Evolutionary conservation across 2,113 vertebrate species (phyloP).

Genomic region (Hyla sarda): DNA sequence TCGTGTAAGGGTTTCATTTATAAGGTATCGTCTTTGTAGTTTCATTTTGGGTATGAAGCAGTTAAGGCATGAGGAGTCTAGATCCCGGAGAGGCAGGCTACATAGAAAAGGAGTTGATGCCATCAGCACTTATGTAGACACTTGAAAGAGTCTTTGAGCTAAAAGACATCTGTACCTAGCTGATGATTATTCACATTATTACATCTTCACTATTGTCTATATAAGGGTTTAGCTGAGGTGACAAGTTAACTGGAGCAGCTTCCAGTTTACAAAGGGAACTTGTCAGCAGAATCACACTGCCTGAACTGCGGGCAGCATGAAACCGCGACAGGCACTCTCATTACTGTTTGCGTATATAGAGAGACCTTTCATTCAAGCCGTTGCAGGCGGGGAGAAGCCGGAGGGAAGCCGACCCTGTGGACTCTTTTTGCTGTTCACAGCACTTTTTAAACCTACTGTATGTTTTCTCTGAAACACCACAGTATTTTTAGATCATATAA

Average conservation of each 20-base stretch:
- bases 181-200: background rate
- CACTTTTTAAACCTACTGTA: too few species aligned
- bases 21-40: background rate
- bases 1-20: background rate
- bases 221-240: background rate
- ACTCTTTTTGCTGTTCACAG: too few species aligned
- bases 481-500: too few species aligned
- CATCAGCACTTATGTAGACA: background rate
- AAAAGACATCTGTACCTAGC: background rate
- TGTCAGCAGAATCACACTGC: too few species aligned
- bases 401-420: too few species aligned
- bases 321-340: too few species aligned
- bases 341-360: too few species aligned
- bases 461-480: too few species aligned
- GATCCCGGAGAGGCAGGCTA: background rate
- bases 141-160: constrained; percentile 13
- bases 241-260: background rate
- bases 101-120: background rate
- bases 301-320: too few species aligned
- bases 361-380: too few species aligned
- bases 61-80: background rate
- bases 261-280: too few species aligned
- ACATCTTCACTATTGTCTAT: background rate
- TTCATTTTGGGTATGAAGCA: background rate
- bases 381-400: too few species aligned